phyloP scores from a whole-genome alignment of 2,113 vertebrate species.

The Campylomormyrus numenius region DNA sequence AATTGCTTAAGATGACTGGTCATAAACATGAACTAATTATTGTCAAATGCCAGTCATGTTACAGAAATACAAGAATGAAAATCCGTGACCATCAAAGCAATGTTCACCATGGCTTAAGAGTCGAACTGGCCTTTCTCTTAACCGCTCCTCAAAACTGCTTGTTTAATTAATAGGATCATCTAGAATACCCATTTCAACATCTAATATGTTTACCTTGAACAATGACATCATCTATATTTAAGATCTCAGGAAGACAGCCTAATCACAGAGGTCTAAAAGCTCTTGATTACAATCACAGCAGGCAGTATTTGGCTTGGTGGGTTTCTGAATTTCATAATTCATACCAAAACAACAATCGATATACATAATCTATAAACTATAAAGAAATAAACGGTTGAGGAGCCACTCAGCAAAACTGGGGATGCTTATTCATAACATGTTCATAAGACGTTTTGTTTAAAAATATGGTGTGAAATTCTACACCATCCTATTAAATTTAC shows the following conservation, averaged over 20 bases:
- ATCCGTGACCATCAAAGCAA: neutral
- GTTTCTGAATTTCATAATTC: neutral
- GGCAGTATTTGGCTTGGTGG: neutral
- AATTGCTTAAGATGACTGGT: neutral
- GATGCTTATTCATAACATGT: neutral
- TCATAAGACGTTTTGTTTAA: neutral
- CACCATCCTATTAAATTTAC: slow-evolving; percentile 8
- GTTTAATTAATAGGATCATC: slow-evolving; percentile 7
- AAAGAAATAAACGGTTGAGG: neutral
- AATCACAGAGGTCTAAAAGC: neutral
- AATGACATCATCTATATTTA: neutral
- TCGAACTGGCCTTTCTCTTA: neutral
- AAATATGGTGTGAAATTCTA: slow-evolving; percentile 19
- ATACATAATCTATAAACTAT: neutral
- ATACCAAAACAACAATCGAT: neutral
- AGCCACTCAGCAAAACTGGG: neutral
- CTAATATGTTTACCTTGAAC: slow-evolving; percentile 10
- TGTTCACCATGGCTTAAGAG: neutral
- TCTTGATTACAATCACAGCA: neutral
- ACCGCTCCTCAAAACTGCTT: neutral
- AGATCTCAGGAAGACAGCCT: neutral
- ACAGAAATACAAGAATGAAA: neutral
- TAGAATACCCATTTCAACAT: slow-evolving; percentile 5
- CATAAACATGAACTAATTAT: neutral
- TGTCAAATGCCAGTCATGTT: neutral